Conservation (phyloP, 2,113 vertebrate species). For the Lasiurus cinereus region DNA sequence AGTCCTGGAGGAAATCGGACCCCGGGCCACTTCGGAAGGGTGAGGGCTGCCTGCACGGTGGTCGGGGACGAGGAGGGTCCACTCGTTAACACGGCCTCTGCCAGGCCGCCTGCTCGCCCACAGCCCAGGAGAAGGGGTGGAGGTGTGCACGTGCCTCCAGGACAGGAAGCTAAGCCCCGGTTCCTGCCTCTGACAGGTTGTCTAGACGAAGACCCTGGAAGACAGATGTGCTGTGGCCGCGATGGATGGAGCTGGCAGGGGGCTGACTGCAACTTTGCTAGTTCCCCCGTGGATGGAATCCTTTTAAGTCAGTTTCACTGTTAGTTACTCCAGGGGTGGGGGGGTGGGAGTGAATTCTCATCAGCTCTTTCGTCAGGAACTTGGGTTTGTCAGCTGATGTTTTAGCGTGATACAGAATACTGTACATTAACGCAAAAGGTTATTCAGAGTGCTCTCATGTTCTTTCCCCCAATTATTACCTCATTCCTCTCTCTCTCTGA, state of each 20-base stretch:
- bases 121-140: accelerated
- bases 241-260: no score
- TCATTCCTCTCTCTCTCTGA: no score
- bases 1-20: neutral
- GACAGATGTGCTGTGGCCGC: no score
- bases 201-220: neutral
- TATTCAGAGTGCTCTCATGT: no score
- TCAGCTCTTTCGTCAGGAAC: neutral
- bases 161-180: no score
- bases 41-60: neutral
- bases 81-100: neutral
- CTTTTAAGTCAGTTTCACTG: constrained; percentile 41
- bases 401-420: no score
- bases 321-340: neutral
- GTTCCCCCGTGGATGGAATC: neutral
- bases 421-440: no score
- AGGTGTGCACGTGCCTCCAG: neutral
- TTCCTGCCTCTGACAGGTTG: neutral
- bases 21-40: neutral
- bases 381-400: neutral
- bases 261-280: neutral
- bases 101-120: neutral
- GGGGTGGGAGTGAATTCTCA: neutral
- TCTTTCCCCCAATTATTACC: no score
- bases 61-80: neutral